phyloP scores from a whole-genome alignment of 1,140 invertebrate genomes.

The Pantala flavescens region DNA sequence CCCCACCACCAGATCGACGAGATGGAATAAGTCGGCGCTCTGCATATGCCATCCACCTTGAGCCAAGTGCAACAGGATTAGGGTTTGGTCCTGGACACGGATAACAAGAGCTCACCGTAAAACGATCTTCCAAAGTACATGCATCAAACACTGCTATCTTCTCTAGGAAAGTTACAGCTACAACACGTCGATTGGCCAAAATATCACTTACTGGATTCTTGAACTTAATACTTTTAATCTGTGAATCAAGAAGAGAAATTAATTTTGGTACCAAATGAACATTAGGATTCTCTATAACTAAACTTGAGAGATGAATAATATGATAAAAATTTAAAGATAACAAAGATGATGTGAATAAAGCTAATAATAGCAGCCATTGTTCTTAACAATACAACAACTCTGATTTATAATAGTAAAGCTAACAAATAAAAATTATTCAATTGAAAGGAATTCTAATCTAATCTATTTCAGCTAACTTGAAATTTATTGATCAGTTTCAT shows the following conservation, averaged over 20 bases:
- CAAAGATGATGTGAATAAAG: conserved; percentile 15
- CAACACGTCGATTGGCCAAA: conserved; percentile 64
- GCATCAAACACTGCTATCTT: conserved; percentile 86
- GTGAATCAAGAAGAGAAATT: conserved; percentile 21
- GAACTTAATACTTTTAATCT: conserved; percentile 82
- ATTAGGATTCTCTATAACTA: too few relatives aligned
- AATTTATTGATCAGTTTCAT: too few relatives aligned
- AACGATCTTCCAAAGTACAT: conserved; percentile 69
- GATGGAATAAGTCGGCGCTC: conserved; percentile 72
- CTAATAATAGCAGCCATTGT: too few relatives aligned
- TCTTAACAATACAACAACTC: too few relatives aligned
- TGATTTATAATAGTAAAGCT: too few relatives aligned
- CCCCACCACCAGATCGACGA: conserved; percentile 76
- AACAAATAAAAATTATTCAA: too few relatives aligned
- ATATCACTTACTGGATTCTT: conserved; percentile 83
- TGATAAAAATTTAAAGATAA: conserved; percentile 21
- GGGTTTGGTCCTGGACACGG: conserved; percentile 70
- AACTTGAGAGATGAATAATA: conserved; percentile 12
- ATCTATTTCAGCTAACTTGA: too few relatives aligned
- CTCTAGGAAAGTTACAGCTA: conserved; percentile 81
- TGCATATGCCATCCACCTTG: conserved; percentile 54
- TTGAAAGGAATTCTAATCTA: too few relatives aligned
- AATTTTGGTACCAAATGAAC: too few relatives aligned
- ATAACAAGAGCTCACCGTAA: conserved; percentile 82
- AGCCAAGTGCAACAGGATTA: conserved; percentile 83